Base-by-base conservation (phyloP, 23 tunicate species). In the Trididemnum nubilum region DNA sequence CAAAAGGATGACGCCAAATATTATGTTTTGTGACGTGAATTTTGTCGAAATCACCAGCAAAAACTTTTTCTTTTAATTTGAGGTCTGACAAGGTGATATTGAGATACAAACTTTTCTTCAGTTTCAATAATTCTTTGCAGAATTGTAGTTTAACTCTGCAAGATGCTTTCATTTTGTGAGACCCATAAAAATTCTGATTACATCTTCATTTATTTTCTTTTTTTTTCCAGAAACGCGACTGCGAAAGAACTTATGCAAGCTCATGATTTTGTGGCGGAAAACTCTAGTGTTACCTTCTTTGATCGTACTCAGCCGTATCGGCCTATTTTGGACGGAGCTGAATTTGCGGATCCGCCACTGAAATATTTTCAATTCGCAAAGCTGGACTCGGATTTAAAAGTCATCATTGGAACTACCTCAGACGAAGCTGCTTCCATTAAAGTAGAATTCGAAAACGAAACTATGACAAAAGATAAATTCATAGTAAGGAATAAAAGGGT, bases 301-400 rank as follows among this genome's bases (percentile, higher is more conserved):
- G 54, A 44, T 15, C 9, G 15, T 7, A 44, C 54, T 7, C 54
- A 44, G 54, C 67, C 67, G 25, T 61, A 61, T 24, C 26, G 67
- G n/a, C 67, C 67, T 22, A 61, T 61, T 4, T n/a, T 61, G n/a
- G 67, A 61, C 29, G 67, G n/a, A 24, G 67, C 4, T n/a, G 67
- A 61, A 61, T 61, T 61, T 61, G n/a, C 67, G 26, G 5, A 61
- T 12, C 25, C 26, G 3, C 67, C 67, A 21, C n/a, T 61, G 28
- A n/a, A 22, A 4, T 61, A 12, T 61, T 61, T 61, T n/a, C 26
- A 21, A 24, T 21, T 4, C 67, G 25, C 26, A 12, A 61, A 3
- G 22, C n/a, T 22, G 67, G 29, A 61, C 4, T 3, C n/a, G 67
- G 67, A 61, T 24, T 3, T 12, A 24, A 24, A 61, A 22, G n/a